Percentiles rank a stretch among this genome's conserved stretches.
Evolutionary conservation across 2,888 invertebrate genomes (phyloP).

Genomic region (Trichopoda pennipes): DNA sequence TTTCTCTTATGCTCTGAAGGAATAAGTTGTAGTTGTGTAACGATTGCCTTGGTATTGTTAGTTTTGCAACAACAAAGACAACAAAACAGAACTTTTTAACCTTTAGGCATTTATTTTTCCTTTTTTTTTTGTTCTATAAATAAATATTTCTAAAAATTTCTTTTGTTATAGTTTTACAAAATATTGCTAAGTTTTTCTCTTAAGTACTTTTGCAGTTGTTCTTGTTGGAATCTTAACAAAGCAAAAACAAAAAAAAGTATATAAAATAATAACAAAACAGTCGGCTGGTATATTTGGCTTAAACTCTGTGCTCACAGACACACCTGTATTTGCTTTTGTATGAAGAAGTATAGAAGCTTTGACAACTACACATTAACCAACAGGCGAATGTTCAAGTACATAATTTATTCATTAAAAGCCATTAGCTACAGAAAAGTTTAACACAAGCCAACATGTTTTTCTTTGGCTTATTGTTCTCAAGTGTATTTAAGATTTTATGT

Average conservation of each 20-base stretch:
- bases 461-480: slow-evolving; percentile 53
- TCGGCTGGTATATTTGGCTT: slow-evolving; percentile 1
- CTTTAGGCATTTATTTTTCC: slow-evolving; percentile 39
- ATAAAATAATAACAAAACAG: neutral
- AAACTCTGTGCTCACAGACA: neutral
- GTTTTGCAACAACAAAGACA: slow-evolving; percentile 2
- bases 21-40: neutral
- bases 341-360: slow-evolving; percentile 12
- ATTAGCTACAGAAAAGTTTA: slow-evolving; percentile 55
- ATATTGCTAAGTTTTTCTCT: slow-evolving; percentile 19
- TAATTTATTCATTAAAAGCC: slow-evolving; percentile 64
- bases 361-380: neutral
- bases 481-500: slow-evolving; percentile 11
- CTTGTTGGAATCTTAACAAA: neutral
- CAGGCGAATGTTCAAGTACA: slow-evolving; percentile 2
- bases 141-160: slow-evolving; percentile 58
- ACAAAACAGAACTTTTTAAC: slow-evolving; percentile 27
- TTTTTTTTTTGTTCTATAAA: slow-evolving; percentile 26
- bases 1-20: neutral
- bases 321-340: neutral
- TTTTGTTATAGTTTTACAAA: slow-evolving; percentile 37
- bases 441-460: slow-evolving; percentile 40
- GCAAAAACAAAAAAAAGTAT: no score
- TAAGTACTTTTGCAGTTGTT: no score
- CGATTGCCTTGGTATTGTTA: neutral